phyloP scores from a whole-genome alignment of 2,113 vertebrate genomes.

The Taxidea taxus region DNA sequence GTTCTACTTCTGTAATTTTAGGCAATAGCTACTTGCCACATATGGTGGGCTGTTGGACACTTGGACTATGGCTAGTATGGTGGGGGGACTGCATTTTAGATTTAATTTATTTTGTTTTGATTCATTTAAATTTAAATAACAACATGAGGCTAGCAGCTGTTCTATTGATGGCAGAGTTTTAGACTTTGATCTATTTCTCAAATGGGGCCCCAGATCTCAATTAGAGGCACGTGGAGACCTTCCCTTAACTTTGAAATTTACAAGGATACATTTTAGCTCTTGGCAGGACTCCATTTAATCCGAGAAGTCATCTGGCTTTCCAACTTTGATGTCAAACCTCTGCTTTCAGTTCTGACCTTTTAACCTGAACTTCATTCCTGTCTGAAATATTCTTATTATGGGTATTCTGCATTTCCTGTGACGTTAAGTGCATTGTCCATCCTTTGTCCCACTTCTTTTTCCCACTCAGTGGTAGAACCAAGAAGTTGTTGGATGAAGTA shows the following conservation, averaged over 20 bases:
- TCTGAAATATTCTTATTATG: background rate
- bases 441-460: background rate
- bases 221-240: background rate
- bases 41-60: background rate
- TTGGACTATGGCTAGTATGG: background rate
- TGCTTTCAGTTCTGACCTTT: background rate
- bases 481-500: background rate
- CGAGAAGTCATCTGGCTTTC: background rate
- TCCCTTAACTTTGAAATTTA: background rate
- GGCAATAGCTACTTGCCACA: background rate
- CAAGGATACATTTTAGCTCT: background rate
- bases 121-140: background rate
- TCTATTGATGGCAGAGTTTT: background rate
- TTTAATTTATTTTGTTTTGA: background rate
- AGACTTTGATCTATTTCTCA: background rate
- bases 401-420: background rate
- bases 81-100: background rate
- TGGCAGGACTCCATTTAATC: background rate
- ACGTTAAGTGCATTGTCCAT: background rate
- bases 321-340: background rate
- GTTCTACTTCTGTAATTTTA: rapidly evolving
- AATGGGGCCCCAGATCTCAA: background rate
- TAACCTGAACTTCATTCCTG: background rate
- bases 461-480: background rate
- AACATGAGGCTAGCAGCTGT: background rate